Evolutionary conservation across 2,797 vertebrate species (phyloP).

Genomic region (Sitta carolinensis): DNA sequence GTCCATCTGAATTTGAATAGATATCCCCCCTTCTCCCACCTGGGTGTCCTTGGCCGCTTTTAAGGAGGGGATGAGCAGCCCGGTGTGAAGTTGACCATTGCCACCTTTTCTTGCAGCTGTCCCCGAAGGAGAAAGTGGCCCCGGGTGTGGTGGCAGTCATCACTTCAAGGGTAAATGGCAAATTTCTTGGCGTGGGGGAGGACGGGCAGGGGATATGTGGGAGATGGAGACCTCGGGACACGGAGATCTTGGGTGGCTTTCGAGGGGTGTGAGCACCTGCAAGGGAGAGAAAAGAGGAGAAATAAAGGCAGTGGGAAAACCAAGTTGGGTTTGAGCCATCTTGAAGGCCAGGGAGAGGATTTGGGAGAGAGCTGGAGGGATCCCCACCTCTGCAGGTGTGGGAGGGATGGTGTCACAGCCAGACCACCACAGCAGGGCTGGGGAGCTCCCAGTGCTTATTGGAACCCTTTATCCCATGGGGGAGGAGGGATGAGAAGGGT

Average conservation of each 20-base stretch:
- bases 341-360: background rate
- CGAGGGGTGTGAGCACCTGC: background rate
- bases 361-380: background rate
- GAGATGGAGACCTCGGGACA: too few relatives aligned
- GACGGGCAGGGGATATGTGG: background rate
- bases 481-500: background rate
- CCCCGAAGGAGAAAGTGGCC: slow-evolving; percentile 56
- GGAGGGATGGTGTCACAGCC: background rate
- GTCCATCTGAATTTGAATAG: slow-evolving; percentile 69
- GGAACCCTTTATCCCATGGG: rapidly evolving
- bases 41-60: slow-evolving; percentile 3
- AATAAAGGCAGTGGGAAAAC: background rate
- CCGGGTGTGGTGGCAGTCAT: slow-evolving; percentile 52
- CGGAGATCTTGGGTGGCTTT: background rate
- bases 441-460: background rate
- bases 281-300: background rate
- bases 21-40: slow-evolving; percentile 44
- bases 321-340: background rate
- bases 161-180: slow-evolving; percentile 70
- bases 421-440: background rate
- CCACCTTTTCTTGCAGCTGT: slow-evolving; percentile 58
- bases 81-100: background rate
- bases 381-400: background rate
- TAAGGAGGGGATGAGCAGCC: slow-evolving; percentile 11
- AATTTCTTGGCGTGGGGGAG: background rate